Evolutionary conservation across 2,797 vertebrate species (phyloP).

Genomic region (Knipowitschia caucasica): DNA sequence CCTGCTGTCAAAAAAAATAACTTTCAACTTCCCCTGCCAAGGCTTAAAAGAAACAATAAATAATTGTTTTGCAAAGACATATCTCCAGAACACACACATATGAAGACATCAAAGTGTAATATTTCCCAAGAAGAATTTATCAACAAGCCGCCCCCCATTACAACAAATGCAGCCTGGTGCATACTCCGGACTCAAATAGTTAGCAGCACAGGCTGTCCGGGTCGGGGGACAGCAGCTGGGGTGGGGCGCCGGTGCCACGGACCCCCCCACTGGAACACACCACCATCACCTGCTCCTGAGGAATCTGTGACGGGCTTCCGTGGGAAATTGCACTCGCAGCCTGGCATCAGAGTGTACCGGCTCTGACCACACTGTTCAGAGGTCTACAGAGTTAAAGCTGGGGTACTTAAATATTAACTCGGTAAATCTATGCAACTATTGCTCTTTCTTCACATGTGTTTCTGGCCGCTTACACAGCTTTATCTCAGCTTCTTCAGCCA

Average conservation of each 20-base stretch:
- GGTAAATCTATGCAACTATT: too few relatives aligned
- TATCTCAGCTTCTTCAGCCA: too few relatives aligned
- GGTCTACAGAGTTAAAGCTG: too few relatives aligned
- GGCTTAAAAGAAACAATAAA: constrained; percentile 31
- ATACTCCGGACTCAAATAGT: constrained; percentile 69
- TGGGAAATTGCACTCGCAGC: constrained; percentile 70
- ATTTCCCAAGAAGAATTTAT: constrained; percentile 44
- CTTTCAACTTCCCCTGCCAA: constrained; percentile 28
- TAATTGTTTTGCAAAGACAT: constrained; percentile 26
- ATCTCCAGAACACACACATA: constrained; percentile 25
- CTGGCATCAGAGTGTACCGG: constrained; percentile 44
- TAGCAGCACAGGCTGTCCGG: constrained; percentile 64
- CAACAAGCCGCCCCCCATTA: constrained; percentile 43
- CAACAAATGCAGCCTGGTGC: constrained; percentile 67
- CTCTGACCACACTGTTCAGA: constrained; percentile 31
- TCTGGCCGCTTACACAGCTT: too few relatives aligned
- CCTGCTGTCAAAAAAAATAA: constrained; percentile 20
- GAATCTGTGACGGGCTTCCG: constrained; percentile 66
- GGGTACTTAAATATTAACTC: too few relatives aligned
- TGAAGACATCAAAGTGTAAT: constrained; percentile 51
- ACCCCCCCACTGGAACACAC: constrained; percentile 29
- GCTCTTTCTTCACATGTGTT: too few relatives aligned
- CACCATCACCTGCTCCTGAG: constrained; percentile 75
- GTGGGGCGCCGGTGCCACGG: constrained; percentile 52
- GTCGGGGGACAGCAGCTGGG: constrained; percentile 73